Evolutionary conservation across 2,113 vertebrate genomes (phyloP).

Genomic region (Lampris incognitus): DNA sequence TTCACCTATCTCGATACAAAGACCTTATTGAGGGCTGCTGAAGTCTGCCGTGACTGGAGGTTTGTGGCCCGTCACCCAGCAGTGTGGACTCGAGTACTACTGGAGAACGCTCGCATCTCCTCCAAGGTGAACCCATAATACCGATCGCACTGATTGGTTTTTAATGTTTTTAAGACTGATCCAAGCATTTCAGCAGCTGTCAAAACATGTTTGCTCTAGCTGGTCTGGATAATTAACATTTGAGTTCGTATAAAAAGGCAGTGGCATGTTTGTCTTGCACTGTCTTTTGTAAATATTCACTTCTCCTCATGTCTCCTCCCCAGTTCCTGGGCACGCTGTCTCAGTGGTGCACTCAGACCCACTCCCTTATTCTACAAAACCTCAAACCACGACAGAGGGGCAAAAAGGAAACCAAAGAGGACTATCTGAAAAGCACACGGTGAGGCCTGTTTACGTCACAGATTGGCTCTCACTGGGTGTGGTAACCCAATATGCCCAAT

Average conservation of each 20-base stretch:
- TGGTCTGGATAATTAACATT: no score
- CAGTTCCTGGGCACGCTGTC: slow-evolving; percentile 95
- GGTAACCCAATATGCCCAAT: no score
- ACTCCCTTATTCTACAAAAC: slow-evolving; percentile 98
- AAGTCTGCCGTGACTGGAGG: slow-evolving; percentile 97
- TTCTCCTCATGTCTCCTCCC: slow-evolving; percentile 11
- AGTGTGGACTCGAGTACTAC: slow-evolving; percentile 95
- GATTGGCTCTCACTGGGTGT: neutral
- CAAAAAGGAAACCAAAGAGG: slow-evolving; percentile 98
- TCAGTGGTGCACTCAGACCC: slow-evolving; percentile 99
- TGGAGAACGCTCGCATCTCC: slow-evolving; percentile 95
- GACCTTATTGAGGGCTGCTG: slow-evolving; percentile 90
- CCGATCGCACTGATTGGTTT: neutral
- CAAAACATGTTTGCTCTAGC: neutral
- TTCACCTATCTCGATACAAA: slow-evolving; percentile 98
- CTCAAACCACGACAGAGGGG: slow-evolving; percentile 96
- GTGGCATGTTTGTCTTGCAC: neutral
- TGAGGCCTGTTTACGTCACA: slow-evolving; percentile 67
- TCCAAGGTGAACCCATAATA: slow-evolving; percentile 83
- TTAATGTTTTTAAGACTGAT: no score
- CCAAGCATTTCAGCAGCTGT: neutral
- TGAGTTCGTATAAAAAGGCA: no score
- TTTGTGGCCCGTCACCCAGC: slow-evolving; percentile 96
- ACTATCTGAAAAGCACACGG: slow-evolving; percentile 98
- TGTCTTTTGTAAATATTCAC: neutral